phyloP scores from a whole-genome alignment of 2,888 invertebrate genomes.

The Smittia aterrima region DNA sequence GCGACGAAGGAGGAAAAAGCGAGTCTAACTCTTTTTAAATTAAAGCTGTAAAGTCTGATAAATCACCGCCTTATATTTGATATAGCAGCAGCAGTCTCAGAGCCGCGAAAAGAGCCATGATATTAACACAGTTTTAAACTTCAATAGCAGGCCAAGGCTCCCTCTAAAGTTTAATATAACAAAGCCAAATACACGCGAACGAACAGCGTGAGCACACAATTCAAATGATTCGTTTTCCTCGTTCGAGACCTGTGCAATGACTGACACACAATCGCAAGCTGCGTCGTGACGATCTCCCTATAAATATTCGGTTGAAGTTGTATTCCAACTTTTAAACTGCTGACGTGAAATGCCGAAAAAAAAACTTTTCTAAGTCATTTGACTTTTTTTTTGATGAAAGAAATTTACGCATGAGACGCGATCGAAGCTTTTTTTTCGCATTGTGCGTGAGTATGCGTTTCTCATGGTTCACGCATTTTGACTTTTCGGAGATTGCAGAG shows the following conservation, averaged over 20 bases:
- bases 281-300: neutral
- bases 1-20: constrained; percentile 9
- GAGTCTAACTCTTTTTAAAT: constrained; percentile 27
- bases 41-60: constrained; percentile 32
- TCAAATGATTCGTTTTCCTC: neutral
- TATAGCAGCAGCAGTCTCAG: constrained; percentile 24
- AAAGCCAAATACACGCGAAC: constrained; percentile 21
- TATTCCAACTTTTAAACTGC: neutral
- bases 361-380: constrained; percentile 1
- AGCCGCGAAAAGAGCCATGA: constrained; percentile 40
- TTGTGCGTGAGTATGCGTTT: constrained; percentile 10
- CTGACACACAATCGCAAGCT: neutral
- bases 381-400: neutral
- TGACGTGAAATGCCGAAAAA: neutral
- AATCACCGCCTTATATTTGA: constrained; percentile 18
- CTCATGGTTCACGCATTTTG: neutral
- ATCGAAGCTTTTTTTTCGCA: neutral
- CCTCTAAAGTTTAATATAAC: constrained; percentile 25
- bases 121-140: constrained; percentile 42
- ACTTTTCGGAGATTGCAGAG: no score
- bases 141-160: constrained; percentile 42
- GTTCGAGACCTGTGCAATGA: neutral
- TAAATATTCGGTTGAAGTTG: neutral
- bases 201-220: neutral
- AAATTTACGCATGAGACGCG: neutral